Base-by-base conservation (phyloP, 1,140 invertebrate species). In the Notospermus geniculatus region DNA sequence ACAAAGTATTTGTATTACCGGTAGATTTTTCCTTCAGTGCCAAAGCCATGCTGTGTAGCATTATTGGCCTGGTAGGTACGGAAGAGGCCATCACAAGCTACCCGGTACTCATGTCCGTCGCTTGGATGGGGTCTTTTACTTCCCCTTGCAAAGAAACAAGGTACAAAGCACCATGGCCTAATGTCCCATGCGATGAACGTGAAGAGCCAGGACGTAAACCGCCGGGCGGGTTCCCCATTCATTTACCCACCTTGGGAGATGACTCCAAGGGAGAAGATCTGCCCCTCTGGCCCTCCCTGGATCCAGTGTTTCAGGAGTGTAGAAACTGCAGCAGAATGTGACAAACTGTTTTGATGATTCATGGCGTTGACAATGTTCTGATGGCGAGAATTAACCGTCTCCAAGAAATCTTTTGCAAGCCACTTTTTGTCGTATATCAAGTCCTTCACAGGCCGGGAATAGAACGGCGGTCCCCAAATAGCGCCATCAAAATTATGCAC, bases 401-500 rank as follows among this genome's bases (percentile, higher is more conserved):
- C 71, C 22, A 63, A 45, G 46, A 70, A 77, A n/a, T 80, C 76
- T 50, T 67, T 70, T 15, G 71, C 68, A 39, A 79, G 45, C 79
- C 79, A 81, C 43, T 73, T 72, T 25, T 70, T 67, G 58, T 81
- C 73, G 57, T 74, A 73, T 9, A 80, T 58, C 71, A 77, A 74
- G 55, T 77, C 75, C 46, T 61, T 41, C 7, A 68, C 71, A 13
- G 74, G 64, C 23, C 74, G 57, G 15, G 76, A 77, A 65, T 73
- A 80, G 25, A 68, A 73, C 17, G 72, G 70, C 50, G 79, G 79
- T 13, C 78, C 78, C 70, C 71, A 72, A 27, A 81, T 71, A 2
- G 79, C 73, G 1, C 78, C 77, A 61, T 80, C 77, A 61, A 75
- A 77, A 9, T 71, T 64, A 63, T 77, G 73, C 13, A 80, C 75